Base-by-base conservation (phyloP, 2,888 invertebrate species). In the Glyphotaelius pellucidus region DNA sequence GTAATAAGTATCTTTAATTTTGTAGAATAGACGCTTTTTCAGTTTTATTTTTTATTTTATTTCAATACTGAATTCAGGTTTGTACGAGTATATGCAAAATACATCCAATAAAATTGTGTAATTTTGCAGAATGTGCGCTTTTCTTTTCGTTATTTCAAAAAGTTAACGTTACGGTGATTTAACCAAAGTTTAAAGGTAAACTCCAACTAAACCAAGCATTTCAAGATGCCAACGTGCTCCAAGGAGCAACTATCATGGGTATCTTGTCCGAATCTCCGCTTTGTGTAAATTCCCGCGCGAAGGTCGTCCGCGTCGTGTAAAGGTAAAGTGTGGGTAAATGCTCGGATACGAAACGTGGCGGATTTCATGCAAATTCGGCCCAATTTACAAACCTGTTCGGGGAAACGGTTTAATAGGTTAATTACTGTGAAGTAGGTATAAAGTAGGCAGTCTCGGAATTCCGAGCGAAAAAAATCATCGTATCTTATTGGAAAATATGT, bases 371-470 rank as follows among this genome's bases (percentile, higher is more conserved):
- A 25, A 83, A 83, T 83, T 83, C 83, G 32, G 35, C 83, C 83
- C 83, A 83, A 83, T 83, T 83, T 83, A 19, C 25, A 83, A 83
- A 83, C 83, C 32, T 35, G 83, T 83, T n/a, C 32, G 35, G 83
- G 35, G 35, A 83, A 83, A 83, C 19, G 19, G 83, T 83, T 38
- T 83, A 25, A 83, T 25, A 35, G 83, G 83, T 32, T 83, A 67
- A 67, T 67, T n/a, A n/a, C 67, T 67, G 25, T 67, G 67, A 25
- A 25, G 52, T 52, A 52, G 52, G 19, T 52, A 52, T 9, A 5
- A 9, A 67, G 19, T 25, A 3, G 25, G n/a, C 9, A 67, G 9
- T 25, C 9, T 67, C 25, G 25, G 67, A 67, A 67, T 67, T 67
- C 7, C 25, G n/a, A 67, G 9, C 32, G 81, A 32, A 81, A n/a